phyloP scores from a whole-genome alignment of 1,140 invertebrate species.

The Adelges cooleyi region DNA sequence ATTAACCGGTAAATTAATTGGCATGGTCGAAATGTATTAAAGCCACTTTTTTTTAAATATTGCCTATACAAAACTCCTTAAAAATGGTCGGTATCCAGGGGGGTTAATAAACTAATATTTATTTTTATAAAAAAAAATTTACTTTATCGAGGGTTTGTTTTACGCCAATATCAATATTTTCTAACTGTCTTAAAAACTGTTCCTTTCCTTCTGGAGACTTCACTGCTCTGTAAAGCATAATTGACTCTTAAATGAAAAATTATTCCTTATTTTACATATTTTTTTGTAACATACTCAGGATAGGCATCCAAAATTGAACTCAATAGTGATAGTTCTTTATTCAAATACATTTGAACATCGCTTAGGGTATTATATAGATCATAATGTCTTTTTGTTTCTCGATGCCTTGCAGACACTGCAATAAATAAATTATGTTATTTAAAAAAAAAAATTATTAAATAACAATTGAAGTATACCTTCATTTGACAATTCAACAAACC shows the following conservation, averaged over 20 bases:
- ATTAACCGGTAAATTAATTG: too few relatives aligned
- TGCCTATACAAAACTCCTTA: too few relatives aligned
- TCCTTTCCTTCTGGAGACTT: slow-evolving; percentile 55
- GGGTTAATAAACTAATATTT: too few relatives aligned
- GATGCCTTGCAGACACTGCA: slow-evolving; percentile 83
- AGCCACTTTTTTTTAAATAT: too few relatives aligned
- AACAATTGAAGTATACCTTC: slow-evolving; percentile 53
- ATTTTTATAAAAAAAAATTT: too few relatives aligned
- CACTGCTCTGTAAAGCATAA: slow-evolving; percentile 48
- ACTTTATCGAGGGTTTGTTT: slow-evolving; percentile 70
- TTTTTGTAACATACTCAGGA: slow-evolving; percentile 57
- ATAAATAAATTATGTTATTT: slow-evolving; percentile 33
- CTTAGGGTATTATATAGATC: slow-evolving; percentile 92
- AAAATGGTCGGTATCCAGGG: too few relatives aligned
- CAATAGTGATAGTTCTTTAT: slow-evolving; percentile 78
- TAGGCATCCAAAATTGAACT: slow-evolving; percentile 93
- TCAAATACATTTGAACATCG: slow-evolving; percentile 81
- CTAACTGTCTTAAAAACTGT: slow-evolving; percentile 79
- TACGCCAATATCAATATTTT: slow-evolving; percentile 73
- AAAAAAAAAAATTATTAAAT: slow-evolving; percentile 2
- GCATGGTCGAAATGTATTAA: too few relatives aligned
- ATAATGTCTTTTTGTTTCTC: slow-evolving; percentile 95
- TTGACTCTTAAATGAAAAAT: background rate
- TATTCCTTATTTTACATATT: background rate
- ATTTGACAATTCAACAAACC: slow-evolving; percentile 93